Conservation (phyloP, 2,797 vertebrate species). For the Notolabrus celidotus region DNA sequence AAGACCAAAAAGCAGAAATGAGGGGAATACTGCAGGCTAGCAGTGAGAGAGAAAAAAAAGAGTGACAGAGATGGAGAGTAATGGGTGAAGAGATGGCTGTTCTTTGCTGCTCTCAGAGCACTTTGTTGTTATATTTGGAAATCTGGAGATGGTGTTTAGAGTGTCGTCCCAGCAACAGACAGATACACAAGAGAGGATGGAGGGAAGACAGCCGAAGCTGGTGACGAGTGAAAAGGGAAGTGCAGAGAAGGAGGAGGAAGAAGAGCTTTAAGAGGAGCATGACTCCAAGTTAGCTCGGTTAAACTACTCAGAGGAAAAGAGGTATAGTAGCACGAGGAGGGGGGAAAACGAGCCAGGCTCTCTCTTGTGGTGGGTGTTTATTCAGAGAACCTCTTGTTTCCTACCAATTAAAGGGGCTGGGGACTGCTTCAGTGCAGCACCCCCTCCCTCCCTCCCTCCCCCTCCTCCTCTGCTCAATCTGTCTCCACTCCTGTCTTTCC, state of each 20-base stretch:
- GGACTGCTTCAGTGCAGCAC: constrained; percentile 59
- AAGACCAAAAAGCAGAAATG: constrained; percentile 65
- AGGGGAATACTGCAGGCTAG: constrained; percentile 43
- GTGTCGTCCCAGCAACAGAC: constrained; percentile 77
- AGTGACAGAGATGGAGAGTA: constrained; percentile 31
- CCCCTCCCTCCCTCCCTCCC: constrained; percentile 25
- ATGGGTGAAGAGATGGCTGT: constrained; percentile 46
- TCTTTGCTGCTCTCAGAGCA: constrained; percentile 34
- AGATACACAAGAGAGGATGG: constrained; percentile 67
- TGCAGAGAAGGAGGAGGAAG: constrained; percentile 33
- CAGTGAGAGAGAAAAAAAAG: constrained; percentile 15
- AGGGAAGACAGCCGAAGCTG: constrained; percentile 67
- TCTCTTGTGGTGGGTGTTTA: constrained; percentile 76
- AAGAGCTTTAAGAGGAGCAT: constrained; percentile 48
- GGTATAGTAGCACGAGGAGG: constrained; percentile 32
- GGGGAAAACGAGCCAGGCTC: constrained; percentile 64
- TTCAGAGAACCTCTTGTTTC: constrained; percentile 77
- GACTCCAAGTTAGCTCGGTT: constrained; percentile 53
- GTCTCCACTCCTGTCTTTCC: constrained; percentile 47
- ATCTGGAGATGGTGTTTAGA: constrained; percentile 72
- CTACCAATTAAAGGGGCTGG: constrained; percentile 75
- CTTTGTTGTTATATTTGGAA: constrained; percentile 77
- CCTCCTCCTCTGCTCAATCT: constrained; percentile 58
- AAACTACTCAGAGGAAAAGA: constrained; percentile 59
- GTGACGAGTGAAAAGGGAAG: constrained; percentile 71